phyloP scores from a whole-genome alignment of 2,113 vertebrate species.

The Clarias macrocephalus region DNA sequence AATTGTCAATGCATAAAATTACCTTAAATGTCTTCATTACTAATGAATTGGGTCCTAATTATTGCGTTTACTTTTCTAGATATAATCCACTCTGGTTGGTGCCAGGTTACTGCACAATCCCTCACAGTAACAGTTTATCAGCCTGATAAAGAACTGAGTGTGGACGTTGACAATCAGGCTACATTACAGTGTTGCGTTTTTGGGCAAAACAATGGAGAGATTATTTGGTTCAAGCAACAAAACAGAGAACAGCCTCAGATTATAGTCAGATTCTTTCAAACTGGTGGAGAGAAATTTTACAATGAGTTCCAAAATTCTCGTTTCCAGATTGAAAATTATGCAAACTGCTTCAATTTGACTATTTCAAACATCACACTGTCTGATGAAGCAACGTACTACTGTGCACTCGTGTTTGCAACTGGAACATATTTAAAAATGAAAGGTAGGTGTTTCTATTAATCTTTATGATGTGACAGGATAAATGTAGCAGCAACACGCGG shows the following conservation, averaged over 20 bases:
- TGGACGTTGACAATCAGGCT: not conserved
- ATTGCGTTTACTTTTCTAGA: not conserved
- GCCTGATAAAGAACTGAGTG: not conserved
- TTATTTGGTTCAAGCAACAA: not conserved
- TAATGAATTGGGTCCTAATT: too few relatives aligned
- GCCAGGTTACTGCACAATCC: not conserved
- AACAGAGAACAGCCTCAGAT: not conserved
- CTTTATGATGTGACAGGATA: not conserved
- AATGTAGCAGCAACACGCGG: too few relatives aligned
- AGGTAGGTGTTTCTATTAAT: not conserved
- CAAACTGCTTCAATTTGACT: not conserved
- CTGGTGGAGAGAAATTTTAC: not conserved
- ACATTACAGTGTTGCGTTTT: not conserved
- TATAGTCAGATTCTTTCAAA: not conserved
- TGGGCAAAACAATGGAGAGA: accelerated
- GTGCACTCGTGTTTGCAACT: not conserved
- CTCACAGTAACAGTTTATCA: not conserved
- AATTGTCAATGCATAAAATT: not conserved
- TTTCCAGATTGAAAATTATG: not conserved
- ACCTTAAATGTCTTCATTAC: not conserved
- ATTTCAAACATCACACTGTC: not conserved
- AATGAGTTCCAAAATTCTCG: not conserved
- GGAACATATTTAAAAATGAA: not conserved
- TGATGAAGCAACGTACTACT: conserved; percentile 20
- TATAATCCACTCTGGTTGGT: not conserved